Percentiles rank a stretch among this genome's conserved stretches.
phyloP scores from a whole-genome alignment of 2,888 invertebrate species.

The Caenorhabditis wallacei region DNA sequence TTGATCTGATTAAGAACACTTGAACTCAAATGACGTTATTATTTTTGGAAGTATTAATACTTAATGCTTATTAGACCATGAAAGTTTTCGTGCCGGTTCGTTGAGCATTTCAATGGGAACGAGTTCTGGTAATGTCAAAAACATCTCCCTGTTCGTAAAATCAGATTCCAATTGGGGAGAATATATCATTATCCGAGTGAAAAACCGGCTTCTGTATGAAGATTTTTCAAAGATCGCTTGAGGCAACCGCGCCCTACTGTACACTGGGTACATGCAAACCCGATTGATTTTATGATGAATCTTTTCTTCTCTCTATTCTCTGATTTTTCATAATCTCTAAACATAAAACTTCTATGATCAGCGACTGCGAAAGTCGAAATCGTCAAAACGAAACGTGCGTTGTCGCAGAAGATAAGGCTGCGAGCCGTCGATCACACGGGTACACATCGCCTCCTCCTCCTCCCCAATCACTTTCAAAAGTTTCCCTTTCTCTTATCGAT shows the following conservation, averaged over 20 bases:
- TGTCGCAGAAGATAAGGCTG: slow-evolving; percentile 25
- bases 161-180: too few species aligned
- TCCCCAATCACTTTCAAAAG: slow-evolving; percentile 57
- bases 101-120: not conserved
- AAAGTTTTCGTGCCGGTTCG: not conserved
- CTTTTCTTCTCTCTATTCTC: slow-evolving; percentile 20
- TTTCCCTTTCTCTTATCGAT: slow-evolving; percentile 45
- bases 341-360: slow-evolving; percentile 54
- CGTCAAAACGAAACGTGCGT: slow-evolving; percentile 34
- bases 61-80: slow-evolving; percentile 11
- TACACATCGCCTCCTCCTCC: slow-evolving; percentile 37
- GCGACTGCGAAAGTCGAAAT: slow-evolving; percentile 21
- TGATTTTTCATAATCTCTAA: slow-evolving; percentile 16
- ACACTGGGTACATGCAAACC: slow-evolving; percentile 49
- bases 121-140: not conserved
- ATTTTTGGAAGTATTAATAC: not conserved
- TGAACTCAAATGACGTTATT: slow-evolving; percentile 14
- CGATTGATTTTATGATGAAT: slow-evolving; percentile 46
- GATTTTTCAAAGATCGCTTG: not conserved
- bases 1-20: not conserved
- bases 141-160: not conserved
- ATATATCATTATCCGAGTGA: too few species aligned
- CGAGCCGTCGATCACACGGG: slow-evolving; percentile 48
- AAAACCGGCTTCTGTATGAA: not conserved
- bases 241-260: slow-evolving; percentile 27